phyloP scores from a whole-genome alignment of 2,797 vertebrate genomes.

The Synanceia verrucosa region DNA sequence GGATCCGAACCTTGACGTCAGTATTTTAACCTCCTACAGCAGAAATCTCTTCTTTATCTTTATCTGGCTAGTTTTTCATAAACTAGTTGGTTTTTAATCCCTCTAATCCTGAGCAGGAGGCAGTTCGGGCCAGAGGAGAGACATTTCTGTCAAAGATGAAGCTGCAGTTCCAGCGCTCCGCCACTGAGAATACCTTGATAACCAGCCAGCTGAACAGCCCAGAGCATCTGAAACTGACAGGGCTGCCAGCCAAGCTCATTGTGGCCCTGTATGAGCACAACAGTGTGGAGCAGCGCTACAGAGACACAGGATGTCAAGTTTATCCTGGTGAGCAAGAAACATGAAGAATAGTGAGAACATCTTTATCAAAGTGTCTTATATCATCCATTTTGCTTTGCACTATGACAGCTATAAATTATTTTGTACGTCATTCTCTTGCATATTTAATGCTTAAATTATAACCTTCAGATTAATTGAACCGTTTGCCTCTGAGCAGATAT shows the following conservation, averaged over 20 bases:
- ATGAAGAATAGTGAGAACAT: too few relatives aligned
- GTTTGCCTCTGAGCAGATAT: constrained; percentile 82
- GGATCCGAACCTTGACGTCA: constrained; percentile 85
- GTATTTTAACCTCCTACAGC: too few relatives aligned
- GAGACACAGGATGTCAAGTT: constrained; percentile 77
- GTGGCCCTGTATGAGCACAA: constrained; percentile 89
- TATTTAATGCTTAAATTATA: too few relatives aligned
- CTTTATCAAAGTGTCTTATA: neutral
- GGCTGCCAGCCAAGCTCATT: constrained; percentile 88
- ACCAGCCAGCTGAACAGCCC: constrained; percentile 79
- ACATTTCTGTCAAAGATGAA: constrained; percentile 87
- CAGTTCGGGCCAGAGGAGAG: constrained; percentile 77
- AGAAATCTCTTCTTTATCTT: neutral
- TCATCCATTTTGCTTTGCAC: neutral
- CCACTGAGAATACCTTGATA: constrained; percentile 89
- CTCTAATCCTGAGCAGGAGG: constrained; percentile 61
- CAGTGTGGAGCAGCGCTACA: constrained; percentile 87
- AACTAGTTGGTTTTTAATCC: neutral
- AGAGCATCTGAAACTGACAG: constrained; percentile 84
- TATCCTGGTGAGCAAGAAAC: constrained; percentile 90
- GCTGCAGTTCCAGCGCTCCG: constrained; percentile 87
- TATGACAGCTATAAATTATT: neutral
- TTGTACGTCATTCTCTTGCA: neutral
- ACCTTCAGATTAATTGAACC: neutral
- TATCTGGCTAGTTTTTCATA: neutral